Evolutionary conservation across 1,140 invertebrate genomes (phyloP).

Genomic region (Drosophila sp.): DNA sequence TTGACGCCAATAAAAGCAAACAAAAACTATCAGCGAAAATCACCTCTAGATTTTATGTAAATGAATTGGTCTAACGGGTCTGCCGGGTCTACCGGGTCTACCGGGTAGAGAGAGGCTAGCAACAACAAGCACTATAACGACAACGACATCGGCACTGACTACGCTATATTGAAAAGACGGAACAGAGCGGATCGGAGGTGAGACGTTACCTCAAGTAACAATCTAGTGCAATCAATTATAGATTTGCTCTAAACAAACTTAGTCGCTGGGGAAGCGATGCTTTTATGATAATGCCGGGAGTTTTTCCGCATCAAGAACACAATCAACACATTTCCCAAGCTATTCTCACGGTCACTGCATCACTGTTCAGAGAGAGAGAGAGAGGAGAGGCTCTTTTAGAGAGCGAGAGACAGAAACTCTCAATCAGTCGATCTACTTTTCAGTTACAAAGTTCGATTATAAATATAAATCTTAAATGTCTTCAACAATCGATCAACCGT

Average conservation of each 20-base stretch:
- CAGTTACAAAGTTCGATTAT: too few species aligned
- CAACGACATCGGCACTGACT: neutral
- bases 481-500: too few species aligned
- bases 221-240: slow-evolving; percentile 66
- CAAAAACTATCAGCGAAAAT: slow-evolving; percentile 39
- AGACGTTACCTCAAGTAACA: slow-evolving; percentile 23
- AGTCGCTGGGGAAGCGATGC: slow-evolving; percentile 13
- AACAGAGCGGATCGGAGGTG: neutral
- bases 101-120: slow-evolving; percentile 19
- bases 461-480: too few species aligned
- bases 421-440: too few species aligned
- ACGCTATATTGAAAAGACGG: too few species aligned
- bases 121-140: slow-evolving; percentile 4
- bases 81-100: slow-evolving; percentile 42
- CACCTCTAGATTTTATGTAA: slow-evolving; percentile 65
- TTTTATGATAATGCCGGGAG: slow-evolving; percentile 54
- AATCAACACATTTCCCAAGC: slow-evolving; percentile 19
- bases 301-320: slow-evolving; percentile 56
- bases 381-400: too few species aligned
- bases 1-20: slow-evolving; percentile 71
- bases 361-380: slow-evolving; percentile 11
- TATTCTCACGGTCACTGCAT: slow-evolving; percentile 28
- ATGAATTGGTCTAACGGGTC: slow-evolving; percentile 55
- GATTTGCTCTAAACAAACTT: slow-evolving; percentile 40
- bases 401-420: too few species aligned